Base-by-base conservation (phyloP, 2,888 invertebrate species). In the Lottia scabra region DNA sequence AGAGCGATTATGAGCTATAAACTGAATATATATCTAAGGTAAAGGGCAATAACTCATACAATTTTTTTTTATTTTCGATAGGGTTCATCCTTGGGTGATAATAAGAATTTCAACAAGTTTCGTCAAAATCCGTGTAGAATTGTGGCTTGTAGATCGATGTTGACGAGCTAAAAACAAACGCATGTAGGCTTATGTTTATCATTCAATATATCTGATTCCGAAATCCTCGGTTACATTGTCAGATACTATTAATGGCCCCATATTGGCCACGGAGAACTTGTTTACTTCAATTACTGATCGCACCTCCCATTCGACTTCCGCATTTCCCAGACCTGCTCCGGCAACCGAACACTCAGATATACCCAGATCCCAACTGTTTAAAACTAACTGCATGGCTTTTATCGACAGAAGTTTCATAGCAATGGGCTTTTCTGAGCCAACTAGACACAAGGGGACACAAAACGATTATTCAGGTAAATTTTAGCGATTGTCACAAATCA, bases 301-400 rank as follows among this genome's bases (percentile, higher is more conserved):
- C 70, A 6, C 23, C 27, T 26, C 75, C 74, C 65, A 65, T 72
- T n/a, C 67, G 38, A 43, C 46, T 77, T 8, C 74, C 74, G 48
- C n/a, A 43, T 15, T 10, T n/a, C 12, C 68, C 66, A 63, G 71
- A 74, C 67, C 68, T 79, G 10, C 67, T 79, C 10, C 6, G 4
- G 44, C 76, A 75, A 56, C 63, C 75, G 19, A 69, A 65, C 23
- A 38, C 63, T 67, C 67, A 67, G 64, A 70, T 76, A 4, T 68
- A 23, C 46, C 77, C 77, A 44, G 70, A 75, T 16, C 73, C 70
- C 43, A 67, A 72, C 43, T 15, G 27, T 12, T 62, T 77, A 23
- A 68, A 68, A 16, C 67, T 76, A 63, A 72, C 73, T 72, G 78
- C 73, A 71, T 79, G 76, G 77, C 75, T 72, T 13, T 70, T 75